These are phyloP conservation scores for Pitta sordida DNA, from an alignment of 2,113 vertebrate species.

Conservation along the genomic window DNA sequence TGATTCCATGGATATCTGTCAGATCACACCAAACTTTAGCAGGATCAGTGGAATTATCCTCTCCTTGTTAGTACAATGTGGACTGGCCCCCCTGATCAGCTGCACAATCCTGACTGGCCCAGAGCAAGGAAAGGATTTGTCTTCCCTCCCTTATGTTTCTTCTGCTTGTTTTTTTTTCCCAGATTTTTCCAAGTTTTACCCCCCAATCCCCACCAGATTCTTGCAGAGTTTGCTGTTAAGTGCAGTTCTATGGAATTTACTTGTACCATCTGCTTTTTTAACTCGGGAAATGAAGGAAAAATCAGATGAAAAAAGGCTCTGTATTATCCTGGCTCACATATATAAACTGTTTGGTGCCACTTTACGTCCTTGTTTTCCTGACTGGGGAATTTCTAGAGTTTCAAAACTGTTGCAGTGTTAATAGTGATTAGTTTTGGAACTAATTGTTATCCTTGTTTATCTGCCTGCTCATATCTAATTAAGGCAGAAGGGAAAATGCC, in stretches of 20 bases:
- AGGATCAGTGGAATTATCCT: not conserved
- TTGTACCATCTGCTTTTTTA: not conserved
- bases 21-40: not conserved
- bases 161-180: not conserved
- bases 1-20: not conserved
- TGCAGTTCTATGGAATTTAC: not conserved
- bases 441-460: not conserved
- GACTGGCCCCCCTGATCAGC: no score
- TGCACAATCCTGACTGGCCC: not conserved
- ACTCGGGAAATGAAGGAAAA: not conserved
- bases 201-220: not conserved
- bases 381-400: not conserved
- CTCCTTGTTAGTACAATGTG: not conserved
- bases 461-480: not conserved
- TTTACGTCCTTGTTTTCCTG: not conserved
- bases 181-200: not conserved
- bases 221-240: not conserved
- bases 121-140: not conserved
- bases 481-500: not conserved
- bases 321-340: not conserved
- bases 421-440: not conserved
- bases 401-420: not conserved
- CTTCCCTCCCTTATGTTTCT: not conserved
- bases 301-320: not conserved
- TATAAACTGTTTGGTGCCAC: not conserved